Base-by-base conservation (phyloP, 2,797 vertebrate species). In the Phataginus tetradactyla region DNA sequence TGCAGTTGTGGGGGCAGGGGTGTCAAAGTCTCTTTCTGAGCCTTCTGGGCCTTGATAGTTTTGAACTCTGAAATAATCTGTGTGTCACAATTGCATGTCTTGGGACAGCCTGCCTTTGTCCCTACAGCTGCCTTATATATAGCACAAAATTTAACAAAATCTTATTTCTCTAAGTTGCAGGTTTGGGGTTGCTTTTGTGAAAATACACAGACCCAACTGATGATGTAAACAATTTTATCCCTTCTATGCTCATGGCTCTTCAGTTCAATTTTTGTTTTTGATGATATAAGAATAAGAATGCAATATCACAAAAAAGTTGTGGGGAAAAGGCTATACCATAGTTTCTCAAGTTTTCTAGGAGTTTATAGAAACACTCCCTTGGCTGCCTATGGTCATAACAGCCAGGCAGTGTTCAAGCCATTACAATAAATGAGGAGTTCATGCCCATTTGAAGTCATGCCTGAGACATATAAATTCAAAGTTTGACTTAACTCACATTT, bases 111-210 rank as follows among this genome's bases (percentile, higher is more conserved):
- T 45, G 42, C 42, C 7, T 45, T 45, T 45, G 42, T 45, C 42
- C 42, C 42, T 9, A 45, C 42, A 45, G 42, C 42, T 92, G 10
- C 29, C 23, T 71, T 49, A 34, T 7, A 8, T 49, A 37, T 37
- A 88, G 14, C 49, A 89, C 49, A 68, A 80, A 86, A 66, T 74
- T 66, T 69, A 61, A 57, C 17, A 42, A 74, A 61, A 80, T 57
- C 15, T 95, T 13, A 57, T 42, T 90, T 91, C 51, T 91, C n/a
- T 81, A 84, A 77, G 23, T 42, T 80, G n/a, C 86, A 29, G 29
- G 57, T 95, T 83, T 94, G 55, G 55, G 69, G 20, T 90, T 90
- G 63, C 63, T 86, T 72, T 34, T 95, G 78, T 81, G 51, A 92
- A 90, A 90, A 75, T 37, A 51, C 6, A 84, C 14, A 32, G 11